A percentile compares a stretch with the other conserved stretches of the same genome.
Evolutionary conservation across 1,140 invertebrate genomes (phyloP).

Genomic region (Lepidurus apus): DNA sequence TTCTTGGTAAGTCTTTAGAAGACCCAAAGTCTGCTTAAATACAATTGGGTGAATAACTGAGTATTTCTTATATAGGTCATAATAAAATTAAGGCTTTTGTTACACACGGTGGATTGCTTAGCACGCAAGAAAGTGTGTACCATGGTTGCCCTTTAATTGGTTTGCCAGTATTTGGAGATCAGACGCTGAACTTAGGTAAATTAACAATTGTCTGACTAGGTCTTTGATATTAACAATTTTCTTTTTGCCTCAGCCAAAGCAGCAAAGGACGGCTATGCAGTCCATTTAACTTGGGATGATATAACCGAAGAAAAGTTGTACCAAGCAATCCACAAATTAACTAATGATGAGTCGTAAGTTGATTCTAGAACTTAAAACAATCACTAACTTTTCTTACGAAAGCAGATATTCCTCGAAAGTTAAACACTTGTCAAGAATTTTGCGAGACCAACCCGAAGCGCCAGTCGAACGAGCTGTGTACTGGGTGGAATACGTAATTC

Average conservation of each 20-base stretch:
- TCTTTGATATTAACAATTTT: background rate
- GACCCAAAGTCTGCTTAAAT: too few relatives aligned
- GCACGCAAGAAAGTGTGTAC: slow-evolving; percentile 48
- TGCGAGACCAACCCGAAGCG: slow-evolving; percentile 34
- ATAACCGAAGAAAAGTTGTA: slow-evolving; percentile 30
- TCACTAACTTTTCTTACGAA: background rate
- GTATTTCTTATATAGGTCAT: slow-evolving; percentile 39
- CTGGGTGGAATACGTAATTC: slow-evolving; percentile 38
- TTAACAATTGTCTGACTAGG: background rate
- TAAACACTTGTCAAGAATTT: slow-evolving; percentile 19
- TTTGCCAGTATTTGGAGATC: slow-evolving; percentile 49
- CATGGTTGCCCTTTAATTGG: slow-evolving; percentile 48
- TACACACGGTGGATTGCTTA: slow-evolving; percentile 48
- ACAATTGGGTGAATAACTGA: background rate
- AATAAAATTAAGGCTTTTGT: slow-evolving; percentile 42
- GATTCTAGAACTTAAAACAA: background rate
- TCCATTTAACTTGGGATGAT: slow-evolving; percentile 28
- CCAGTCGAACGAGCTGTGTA: slow-evolving; percentile 36
- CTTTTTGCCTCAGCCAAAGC: background rate
- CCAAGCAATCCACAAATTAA: slow-evolving; percentile 28
- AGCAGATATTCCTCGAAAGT: slow-evolving; percentile 22
- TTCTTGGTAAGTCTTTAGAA: slow-evolving; percentile 46
- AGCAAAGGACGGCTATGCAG: slow-evolving; percentile 24
- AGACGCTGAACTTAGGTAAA: slow-evolving; percentile 38
- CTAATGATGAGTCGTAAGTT: background rate